Evolutionary conservation across 2,797 vertebrate genomes (phyloP).

Genomic region (Aeoliscus strigatus): DNA sequence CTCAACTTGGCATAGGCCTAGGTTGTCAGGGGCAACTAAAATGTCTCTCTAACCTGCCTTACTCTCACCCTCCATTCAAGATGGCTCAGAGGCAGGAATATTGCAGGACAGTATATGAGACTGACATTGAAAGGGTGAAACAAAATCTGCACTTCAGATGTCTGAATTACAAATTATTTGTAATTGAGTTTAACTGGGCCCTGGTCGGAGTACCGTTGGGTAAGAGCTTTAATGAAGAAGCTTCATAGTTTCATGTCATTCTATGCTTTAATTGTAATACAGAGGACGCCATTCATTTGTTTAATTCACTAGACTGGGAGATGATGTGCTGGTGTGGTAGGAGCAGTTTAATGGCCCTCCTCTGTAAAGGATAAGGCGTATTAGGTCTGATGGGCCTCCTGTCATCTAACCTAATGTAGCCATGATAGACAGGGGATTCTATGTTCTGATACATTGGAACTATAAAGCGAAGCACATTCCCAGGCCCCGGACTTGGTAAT

Average conservation of each 20-base stretch:
- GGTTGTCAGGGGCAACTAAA: constrained; percentile 70
- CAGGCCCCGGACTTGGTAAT: constrained; percentile 67
- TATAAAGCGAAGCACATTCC: constrained; percentile 70
- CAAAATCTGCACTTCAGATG: constrained; percentile 41
- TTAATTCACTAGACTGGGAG: constrained; percentile 63
- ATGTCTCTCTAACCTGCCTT: constrained; percentile 31
- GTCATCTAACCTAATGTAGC: constrained; percentile 72
- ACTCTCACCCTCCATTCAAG: constrained; percentile 11
- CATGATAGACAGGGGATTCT: constrained; percentile 71
- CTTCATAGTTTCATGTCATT: constrained; percentile 57
- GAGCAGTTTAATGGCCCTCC: constrained; percentile 65
- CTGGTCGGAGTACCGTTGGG: constrained; percentile 34
- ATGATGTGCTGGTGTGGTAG: constrained; percentile 51
- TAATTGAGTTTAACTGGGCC: constrained; percentile 50
- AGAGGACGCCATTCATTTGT: constrained; percentile 63
- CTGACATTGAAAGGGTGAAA: constrained; percentile 51
- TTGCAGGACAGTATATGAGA: constrained; percentile 34
- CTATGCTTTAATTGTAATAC: constrained; percentile 62
- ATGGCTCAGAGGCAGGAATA: constrained; percentile 23
- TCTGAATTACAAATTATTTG: constrained; percentile 51
- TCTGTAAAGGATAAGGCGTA: constrained; percentile 75
- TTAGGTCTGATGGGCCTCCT: constrained; percentile 76
- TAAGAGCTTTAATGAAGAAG: constrained; percentile 48
- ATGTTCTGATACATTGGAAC: constrained; percentile 60
- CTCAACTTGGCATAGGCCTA: constrained; percentile 56